These are phyloP conservation scores for Barypeithes pellucidus DNA, from an alignment of 2,888 invertebrate genomes.

Conservation along the genomic window DNA sequence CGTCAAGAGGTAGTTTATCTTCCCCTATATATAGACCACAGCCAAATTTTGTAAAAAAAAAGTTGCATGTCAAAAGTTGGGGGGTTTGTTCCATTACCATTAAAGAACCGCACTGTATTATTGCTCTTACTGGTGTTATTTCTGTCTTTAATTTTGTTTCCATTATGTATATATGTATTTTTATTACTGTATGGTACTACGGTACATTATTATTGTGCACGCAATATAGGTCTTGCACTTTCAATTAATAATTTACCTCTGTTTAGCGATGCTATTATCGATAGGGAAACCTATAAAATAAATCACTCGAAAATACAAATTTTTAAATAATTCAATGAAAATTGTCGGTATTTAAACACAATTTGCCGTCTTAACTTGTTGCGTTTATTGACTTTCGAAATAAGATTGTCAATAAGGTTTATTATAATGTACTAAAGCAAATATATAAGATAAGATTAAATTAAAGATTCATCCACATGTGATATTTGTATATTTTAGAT, in stretches of 20 bases:
- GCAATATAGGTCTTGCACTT: constrained; percentile 16
- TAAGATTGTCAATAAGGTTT: constrained; percentile 8
- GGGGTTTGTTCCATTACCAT: no score
- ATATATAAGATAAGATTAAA: constrained; percentile 21
- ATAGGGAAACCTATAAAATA: constrained; percentile 5
- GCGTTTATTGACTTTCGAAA: not conserved
- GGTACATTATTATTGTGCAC: constrained; percentile 7
- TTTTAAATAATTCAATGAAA: not conserved
- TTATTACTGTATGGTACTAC: constrained; percentile 16
- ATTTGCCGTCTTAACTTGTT: not conserved
- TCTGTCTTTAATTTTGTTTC: not conserved
- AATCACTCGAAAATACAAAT: constrained; percentile 1
- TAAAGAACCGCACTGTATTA: no score
- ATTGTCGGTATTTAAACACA: not conserved
- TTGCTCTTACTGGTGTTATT: not conserved
- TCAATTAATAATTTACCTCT: constrained; percentile 3
- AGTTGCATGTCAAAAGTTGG: no score
- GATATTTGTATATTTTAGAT: not conserved
- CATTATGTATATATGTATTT: constrained; percentile 9
- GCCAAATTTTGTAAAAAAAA: no score
- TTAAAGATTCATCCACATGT: not conserved
- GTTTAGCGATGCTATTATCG: constrained; percentile 2
- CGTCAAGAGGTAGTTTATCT: no score
- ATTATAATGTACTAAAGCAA: not conserved
- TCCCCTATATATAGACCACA: no score